Conservation (phyloP, 2,797 vertebrate species). For the Cryptoprocta ferox region DNA sequence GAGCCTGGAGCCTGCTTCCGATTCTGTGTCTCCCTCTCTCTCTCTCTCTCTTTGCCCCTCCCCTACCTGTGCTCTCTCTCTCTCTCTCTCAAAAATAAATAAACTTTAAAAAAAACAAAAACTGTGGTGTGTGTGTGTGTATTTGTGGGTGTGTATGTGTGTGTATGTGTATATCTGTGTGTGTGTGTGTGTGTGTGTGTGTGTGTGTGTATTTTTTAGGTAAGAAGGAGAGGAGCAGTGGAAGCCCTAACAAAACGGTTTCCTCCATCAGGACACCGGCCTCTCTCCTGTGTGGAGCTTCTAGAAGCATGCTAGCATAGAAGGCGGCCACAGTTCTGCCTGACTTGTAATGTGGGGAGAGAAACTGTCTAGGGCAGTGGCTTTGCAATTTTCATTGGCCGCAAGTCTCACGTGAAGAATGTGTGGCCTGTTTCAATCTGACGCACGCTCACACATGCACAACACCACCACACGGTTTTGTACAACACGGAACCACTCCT, state of each 20-base stretch:
- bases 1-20: no score
- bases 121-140: no score
- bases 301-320: rapidly evolving
- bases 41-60: no score
- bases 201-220: no score
- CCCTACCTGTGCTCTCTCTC: no score
- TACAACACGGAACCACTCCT: neutral
- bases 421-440: neutral
- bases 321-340: neutral
- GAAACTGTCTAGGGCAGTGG: rapidly evolving
- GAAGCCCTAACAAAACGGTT: rapidly evolving
- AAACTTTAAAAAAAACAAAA: no score
- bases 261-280: neutral
- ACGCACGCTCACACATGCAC: neutral
- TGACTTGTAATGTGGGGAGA: no score
- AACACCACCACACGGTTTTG: neutral
- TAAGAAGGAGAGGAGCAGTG: neutral
- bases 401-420: rapidly evolving
- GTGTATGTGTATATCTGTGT: no score
- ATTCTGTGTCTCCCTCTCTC: no score
- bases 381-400: neutral
- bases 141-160: no score
- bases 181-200: no score
- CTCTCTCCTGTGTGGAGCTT: neutral
- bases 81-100: no score